phyloP scores from a whole-genome alignment of 2,113 vertebrate species.

The Steatornis caripensis region DNA sequence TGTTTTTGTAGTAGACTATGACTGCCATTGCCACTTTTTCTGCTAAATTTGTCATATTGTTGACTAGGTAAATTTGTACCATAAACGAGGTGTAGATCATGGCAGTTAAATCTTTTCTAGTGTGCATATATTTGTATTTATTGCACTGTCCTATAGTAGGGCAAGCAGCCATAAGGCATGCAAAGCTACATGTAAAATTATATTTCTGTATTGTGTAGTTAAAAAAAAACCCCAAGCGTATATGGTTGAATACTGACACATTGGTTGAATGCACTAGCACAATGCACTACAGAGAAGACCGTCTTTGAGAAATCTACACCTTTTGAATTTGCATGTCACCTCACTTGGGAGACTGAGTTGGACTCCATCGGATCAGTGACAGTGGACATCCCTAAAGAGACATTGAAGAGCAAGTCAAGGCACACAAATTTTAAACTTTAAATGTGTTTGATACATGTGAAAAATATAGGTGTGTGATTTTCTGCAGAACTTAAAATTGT shows the following conservation, averaged over 20 bases:
- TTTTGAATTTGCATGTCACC: constrained; percentile 27
- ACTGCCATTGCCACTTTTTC: constrained; percentile 57
- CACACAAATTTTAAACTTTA: neutral
- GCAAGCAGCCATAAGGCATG: constrained; percentile 55
- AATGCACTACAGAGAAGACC: constrained; percentile 61
- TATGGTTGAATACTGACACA: constrained; percentile 52
- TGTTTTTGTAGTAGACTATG: constrained; percentile 64
- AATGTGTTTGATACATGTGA: neutral
- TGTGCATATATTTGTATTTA: constrained; percentile 67
- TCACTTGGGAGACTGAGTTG: constrained; percentile 31
- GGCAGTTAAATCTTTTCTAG: constrained; percentile 61
- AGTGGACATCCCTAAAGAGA: constrained; percentile 17
- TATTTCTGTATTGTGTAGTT: constrained; percentile 64
- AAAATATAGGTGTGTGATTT: constrained; percentile 11
- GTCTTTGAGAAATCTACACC: constrained; percentile 40
- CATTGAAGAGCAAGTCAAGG: constrained; percentile 21
- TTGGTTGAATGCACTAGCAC: constrained; percentile 54
- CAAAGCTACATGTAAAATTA: constrained; percentile 45
- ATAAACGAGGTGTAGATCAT: constrained; percentile 43
- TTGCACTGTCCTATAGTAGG: constrained; percentile 68
- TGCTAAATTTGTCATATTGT: constrained; percentile 59
- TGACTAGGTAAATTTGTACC: constrained; percentile 67
- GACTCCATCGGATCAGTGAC: neutral
- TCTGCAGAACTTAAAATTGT: constrained; percentile 10
- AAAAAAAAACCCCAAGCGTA: neutral